Evolutionary conservation across 92 coral and sea anemone species (phyloP).

Genomic region (Palythoa grandiflora): DNA sequence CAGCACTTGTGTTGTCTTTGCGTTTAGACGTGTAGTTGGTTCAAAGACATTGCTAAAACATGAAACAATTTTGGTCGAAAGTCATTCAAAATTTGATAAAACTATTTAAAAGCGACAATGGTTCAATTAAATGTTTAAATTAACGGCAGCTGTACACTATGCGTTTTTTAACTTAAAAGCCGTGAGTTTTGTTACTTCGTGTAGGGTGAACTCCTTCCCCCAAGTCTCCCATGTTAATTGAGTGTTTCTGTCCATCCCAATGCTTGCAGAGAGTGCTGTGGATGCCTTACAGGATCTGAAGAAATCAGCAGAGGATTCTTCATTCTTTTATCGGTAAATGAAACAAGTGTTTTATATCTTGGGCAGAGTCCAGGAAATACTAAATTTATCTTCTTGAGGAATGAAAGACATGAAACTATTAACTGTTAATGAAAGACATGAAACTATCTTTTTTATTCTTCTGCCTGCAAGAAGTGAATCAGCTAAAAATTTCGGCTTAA

Average conservation of each 20-base stretch:
- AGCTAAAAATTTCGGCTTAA: too few species aligned
- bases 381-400: neutral
- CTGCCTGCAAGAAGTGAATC: neutral
- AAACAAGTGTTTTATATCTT: neutral
- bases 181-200: too few species aligned
- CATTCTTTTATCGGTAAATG: constrained; percentile 67
- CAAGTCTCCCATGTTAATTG: too few species aligned
- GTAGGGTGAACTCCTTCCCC: neutral
- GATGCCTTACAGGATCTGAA: constrained; percentile 81
- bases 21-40: too few species aligned
- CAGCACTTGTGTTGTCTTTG: too few species aligned
- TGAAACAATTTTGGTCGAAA: too few species aligned
- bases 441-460: neutral
- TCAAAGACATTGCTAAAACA: too few species aligned
- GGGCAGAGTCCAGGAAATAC: neutral
- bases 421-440: neutral
- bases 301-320: constrained; percentile 58
- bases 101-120: too few species aligned
- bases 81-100: too few species aligned
- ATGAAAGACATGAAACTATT: neutral
- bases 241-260: neutral
- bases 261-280: constrained; percentile 71
- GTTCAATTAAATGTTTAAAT: too few species aligned
- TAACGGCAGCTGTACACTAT: too few species aligned
- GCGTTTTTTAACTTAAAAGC: too few species aligned